These are phyloP conservation scores for Hermetia illucens DNA, from an alignment of 1,140 invertebrate genomes.

Conservation along the genomic window DNA sequence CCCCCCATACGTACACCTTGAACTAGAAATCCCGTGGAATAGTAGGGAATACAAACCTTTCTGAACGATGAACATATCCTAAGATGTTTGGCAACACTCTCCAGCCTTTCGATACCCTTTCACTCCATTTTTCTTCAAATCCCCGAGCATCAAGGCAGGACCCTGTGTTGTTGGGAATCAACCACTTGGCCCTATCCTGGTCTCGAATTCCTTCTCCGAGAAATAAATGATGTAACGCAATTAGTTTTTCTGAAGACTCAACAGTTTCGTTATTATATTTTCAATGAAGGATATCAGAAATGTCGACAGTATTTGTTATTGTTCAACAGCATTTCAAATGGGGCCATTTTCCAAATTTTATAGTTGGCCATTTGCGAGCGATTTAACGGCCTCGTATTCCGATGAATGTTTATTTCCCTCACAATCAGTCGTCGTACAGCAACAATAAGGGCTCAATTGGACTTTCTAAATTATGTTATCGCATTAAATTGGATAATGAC, in stretches of 20 bases:
- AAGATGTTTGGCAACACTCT: too few species aligned
- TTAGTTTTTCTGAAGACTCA: constrained; percentile 1
- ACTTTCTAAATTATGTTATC: background rate
- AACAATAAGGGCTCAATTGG: background rate
- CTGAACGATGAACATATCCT: too few species aligned
- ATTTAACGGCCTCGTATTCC: background rate
- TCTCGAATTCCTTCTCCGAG: background rate
- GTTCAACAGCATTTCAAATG: background rate
- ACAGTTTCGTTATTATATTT: background rate
- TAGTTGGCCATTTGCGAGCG: too few species aligned
- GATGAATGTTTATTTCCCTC: background rate
- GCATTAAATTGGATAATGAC: background rate
- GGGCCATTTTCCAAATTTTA: background rate
- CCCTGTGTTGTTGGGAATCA: background rate
- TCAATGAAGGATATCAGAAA: background rate
- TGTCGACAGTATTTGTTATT: background rate
- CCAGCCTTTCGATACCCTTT: too few species aligned
- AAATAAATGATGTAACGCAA: constrained; percentile 1
- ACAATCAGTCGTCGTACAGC: too few species aligned
- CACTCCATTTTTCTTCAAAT: background rate
- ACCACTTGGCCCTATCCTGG: background rate
- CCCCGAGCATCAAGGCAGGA: background rate
- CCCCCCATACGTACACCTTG: too few species aligned
- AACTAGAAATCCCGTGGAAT: too few species aligned
- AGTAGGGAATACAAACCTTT: too few species aligned